Conservation (phyloP, 2,888 invertebrate species). For the Lepas anatifera region DNA sequence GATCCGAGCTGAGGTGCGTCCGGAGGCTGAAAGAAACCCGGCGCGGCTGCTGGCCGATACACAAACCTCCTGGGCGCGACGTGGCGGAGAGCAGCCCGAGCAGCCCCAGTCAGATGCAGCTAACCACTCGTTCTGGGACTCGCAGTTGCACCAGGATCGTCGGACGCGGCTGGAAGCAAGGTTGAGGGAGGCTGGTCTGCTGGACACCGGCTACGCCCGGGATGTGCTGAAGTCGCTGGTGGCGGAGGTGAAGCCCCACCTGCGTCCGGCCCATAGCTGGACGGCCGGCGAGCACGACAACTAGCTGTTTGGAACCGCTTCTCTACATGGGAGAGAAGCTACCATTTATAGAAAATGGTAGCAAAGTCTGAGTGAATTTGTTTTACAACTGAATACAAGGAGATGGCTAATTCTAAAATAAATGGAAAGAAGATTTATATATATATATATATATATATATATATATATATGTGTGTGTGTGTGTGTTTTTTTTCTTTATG, state of each 20-base stretch:
- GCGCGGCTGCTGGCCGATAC: neutral
- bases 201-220: constrained; percentile 26
- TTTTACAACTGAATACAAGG: too few relatives aligned
- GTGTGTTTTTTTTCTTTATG: too few relatives aligned
- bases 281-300: too few relatives aligned
- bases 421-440: too few relatives aligned
- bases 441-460: too few relatives aligned
- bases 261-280: neutral
- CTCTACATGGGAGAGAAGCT: too few relatives aligned
- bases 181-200: constrained; percentile 27
- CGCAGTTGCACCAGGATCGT: constrained; percentile 25
- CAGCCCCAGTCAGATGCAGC: neutral
- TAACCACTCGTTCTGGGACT: constrained; percentile 26
- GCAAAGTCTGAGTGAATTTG: too few relatives aligned
- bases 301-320: too few relatives aligned
- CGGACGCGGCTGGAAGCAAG: constrained; percentile 25
- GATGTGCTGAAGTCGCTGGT: constrained; percentile 26
- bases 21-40: neutral
- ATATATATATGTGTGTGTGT: too few relatives aligned
- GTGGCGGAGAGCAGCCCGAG: neutral
- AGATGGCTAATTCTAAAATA: too few relatives aligned
- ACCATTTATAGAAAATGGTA: too few relatives aligned
- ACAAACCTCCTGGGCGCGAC: neutral
- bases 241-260: constrained; percentile 26
- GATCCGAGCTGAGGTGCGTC: neutral